Base-by-base conservation (phyloP, 2,888 invertebrate species). In the Capitulum mitella region DNA sequence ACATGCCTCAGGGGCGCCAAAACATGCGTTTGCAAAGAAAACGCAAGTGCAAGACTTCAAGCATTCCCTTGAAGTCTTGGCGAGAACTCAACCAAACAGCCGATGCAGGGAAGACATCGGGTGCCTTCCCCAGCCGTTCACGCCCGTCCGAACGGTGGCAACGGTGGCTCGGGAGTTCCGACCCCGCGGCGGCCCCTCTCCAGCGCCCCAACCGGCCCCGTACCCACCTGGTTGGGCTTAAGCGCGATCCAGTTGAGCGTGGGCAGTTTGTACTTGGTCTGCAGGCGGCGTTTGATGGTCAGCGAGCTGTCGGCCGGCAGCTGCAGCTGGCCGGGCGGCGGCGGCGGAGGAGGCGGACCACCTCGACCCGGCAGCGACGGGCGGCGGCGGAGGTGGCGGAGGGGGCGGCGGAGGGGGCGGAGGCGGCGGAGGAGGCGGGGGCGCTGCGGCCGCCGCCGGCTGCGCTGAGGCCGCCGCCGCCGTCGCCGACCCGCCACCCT, bases 181-280 rank as follows among this genome's bases (percentile, higher is more conserved):
- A n/a, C n/a, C n/a, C n/a, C 46, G 8, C 46, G 8, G 8, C 46
- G 46, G 46, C 46, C 46, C 14, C 10, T 54, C 54, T 2, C 26
- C 19, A 22, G 22, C 54, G 22, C 54, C 51, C 26, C 26, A 54
- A 19, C 48, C 22, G 54, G 22, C 54, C 26, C 19, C 37, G 48
- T 43, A 80, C 85, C 83, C 79, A 90, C 93, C 90, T 97, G 97
- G 85, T 95, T 95, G 2, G 98, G 98, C 85, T 98, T 98, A 83
- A 99, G 89, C 34, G 98, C 96, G 82, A 97, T 93, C 99, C 99
- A 99, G 87, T 99, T 98, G 79, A 99, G 89, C 78, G 98, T 96
- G 0, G 98, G 98, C 84, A 99, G 89, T 86, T 96, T 96, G 86
- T 95, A 95, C 87, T 97, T 98, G 54, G 98, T 97, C 86, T 96